Conservation (phyloP, 1,140 invertebrate genomes). For the Leptoteleia sp. region DNA sequence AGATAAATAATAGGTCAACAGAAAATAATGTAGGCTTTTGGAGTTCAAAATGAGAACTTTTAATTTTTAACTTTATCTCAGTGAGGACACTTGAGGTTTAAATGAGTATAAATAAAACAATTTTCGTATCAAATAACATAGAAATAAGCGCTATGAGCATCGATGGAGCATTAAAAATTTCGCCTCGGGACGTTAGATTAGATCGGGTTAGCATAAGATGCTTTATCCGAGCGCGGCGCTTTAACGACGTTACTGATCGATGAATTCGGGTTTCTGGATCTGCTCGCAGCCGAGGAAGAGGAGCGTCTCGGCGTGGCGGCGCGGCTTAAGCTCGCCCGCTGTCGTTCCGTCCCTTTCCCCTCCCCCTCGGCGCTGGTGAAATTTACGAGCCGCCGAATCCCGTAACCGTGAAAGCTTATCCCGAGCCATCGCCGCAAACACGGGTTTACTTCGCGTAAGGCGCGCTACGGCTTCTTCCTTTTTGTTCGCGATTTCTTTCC, state of each 20-base stretch:
- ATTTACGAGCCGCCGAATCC: conserved; percentile 73
- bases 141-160: no score
- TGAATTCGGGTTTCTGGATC: conserved; percentile 71
- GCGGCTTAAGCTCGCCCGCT: conserved; percentile 63
- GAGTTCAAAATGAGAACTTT: no score
- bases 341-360: neutral
- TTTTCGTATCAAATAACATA: no score
- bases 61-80: no score
- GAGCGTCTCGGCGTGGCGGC: conserved; percentile 54
- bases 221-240: conserved; percentile 63
- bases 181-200: conserved; percentile 57
- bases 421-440: conserved; percentile 58
- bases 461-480: conserved; percentile 15
- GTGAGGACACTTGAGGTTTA: no score
- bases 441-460: conserved; percentile 37
- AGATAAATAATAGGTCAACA: no score
- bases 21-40: no score
- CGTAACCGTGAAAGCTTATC: conserved; percentile 69
- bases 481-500: conserved; percentile 30
- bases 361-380: conserved; percentile 56
- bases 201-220: conserved; percentile 58
- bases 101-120: no score
- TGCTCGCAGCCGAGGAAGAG: conserved; percentile 39
- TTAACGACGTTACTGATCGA: conserved; percentile 71
- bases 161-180: no score